Evolutionary conservation across 2,888 invertebrate species (phyloP), one percentile per base, ranked within the genome.

Genomic region (Idaea straminata): DNA sequence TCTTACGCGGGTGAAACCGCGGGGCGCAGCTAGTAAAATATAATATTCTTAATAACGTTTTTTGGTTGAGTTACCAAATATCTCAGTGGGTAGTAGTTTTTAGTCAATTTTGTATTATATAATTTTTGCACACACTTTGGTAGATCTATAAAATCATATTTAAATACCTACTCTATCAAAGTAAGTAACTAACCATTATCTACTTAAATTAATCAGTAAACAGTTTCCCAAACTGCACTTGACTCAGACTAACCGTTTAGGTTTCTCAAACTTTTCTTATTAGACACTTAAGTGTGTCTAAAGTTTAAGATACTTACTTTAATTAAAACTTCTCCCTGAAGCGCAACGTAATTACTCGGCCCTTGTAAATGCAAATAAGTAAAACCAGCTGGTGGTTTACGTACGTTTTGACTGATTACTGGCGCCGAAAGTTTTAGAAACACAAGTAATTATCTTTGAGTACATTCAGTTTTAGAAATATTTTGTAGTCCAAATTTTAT

Each of bases 321-420:
- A 92, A 91, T 92, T 91, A 91, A 91, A 91, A 82, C 59, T 86
- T 88, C 85, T 89, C 91, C 91, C 91, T 80, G 87, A 89, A 89
- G 90, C 88, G 84, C 89, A 86, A 80, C 86, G 89, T 90, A 91
- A 89, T 91, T 91, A 91, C 89, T 88, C 83, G 89, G 88, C 83
- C 87, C 89, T 87, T 90, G 91, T 91, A 90, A 89, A 91, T 92
- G 92, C 90, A 91, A 91, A 91, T 91, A 90, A 88, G 89, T 91
- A 59, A 81, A 84, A 86, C 83, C 86, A 84, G 81, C 82, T 83
- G 78, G 84, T 86, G 88, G 87, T 89, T 91, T 89, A 87, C 87
- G 81, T 81, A 77, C 83, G 76, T 80, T 82, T 79, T 74, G 79
- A 73, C 78, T 75, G 73, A 59, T 59, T 59, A 47, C 47, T 47